Percentiles rank a stretch among this genome's conserved stretches.
phyloP scores from a whole-genome alignment of 1,140 invertebrate genomes.

The Drosophila triauraria region DNA sequence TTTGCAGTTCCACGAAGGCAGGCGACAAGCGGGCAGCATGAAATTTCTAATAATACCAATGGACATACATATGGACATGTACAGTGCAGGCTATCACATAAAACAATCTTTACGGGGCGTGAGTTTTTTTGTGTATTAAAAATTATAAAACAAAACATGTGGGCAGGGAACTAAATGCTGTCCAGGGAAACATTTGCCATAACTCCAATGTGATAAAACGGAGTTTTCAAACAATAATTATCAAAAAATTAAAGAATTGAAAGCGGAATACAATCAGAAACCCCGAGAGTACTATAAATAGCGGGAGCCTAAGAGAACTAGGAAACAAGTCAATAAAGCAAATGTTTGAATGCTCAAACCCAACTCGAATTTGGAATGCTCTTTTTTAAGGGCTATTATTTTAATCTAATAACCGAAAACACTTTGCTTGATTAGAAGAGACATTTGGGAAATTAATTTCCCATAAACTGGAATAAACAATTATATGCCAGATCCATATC shows the following conservation, averaged over 20 bases:
- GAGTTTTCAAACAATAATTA: conserved; percentile 10
- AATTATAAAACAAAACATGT: conserved; percentile 34
- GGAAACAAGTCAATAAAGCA: conserved; percentile 25
- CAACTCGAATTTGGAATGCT: conserved; percentile 19
- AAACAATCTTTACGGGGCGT: conserved; percentile 65
- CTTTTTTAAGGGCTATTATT: not conserved
- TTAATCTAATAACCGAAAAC: not conserved
- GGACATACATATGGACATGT: conserved; percentile 9
- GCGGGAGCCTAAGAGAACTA: conserved; percentile 10
- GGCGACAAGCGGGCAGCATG: conserved; percentile 26
- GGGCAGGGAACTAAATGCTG: conserved; percentile 21
- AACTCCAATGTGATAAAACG: conserved; percentile 1
- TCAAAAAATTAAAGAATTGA: conserved; percentile 14
- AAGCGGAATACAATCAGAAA: conserved; percentile 31
- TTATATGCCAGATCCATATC: not conserved
- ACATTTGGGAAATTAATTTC: conserved; percentile 2
- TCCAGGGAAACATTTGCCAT: conserved; percentile 14
- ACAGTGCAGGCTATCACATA: conserved; percentile 47
- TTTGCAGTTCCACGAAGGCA: conserved; percentile 50
- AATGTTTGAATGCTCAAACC: not conserved
- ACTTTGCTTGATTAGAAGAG: not conserved
- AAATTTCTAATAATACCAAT: conserved; percentile 56
- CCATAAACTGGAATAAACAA: not conserved
- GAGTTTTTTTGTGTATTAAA: conserved; percentile 21
- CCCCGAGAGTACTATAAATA: conserved; percentile 36